phyloP scores from a whole-genome alignment of 2,888 invertebrate species.

The Congeria kusceri region DNA sequence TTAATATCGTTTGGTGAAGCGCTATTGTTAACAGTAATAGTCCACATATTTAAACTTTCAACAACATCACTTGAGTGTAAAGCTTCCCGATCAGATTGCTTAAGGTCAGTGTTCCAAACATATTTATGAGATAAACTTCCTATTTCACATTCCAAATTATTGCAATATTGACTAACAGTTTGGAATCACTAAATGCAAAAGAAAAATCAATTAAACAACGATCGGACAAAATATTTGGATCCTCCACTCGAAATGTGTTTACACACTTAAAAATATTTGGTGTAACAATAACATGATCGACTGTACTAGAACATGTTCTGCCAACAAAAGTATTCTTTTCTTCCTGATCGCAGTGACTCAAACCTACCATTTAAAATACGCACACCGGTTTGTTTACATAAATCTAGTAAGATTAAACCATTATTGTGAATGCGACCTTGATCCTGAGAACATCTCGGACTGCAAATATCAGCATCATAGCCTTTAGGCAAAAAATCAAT shows the following conservation, averaged over 20 bases:
- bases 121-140: too few relatives aligned
- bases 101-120: too few relatives aligned
- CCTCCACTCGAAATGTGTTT: slow-evolving; percentile 11
- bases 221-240: slow-evolving; percentile 29
- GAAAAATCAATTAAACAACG: slow-evolving; percentile 6
- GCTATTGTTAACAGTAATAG: too few relatives aligned
- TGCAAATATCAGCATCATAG: slow-evolving; percentile 1
- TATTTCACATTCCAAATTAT: too few relatives aligned
- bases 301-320: slow-evolving; percentile 14
- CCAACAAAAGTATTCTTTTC: slow-evolving; percentile 19
- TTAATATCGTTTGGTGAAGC: too few relatives aligned
- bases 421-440: slow-evolving; percentile 5
- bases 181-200: slow-evolving; percentile 7
- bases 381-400: slow-evolving; percentile 32
- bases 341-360: slow-evolving; percentile 9
- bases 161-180: too few relatives aligned
- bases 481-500: slow-evolving; percentile 25
- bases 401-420: slow-evolving; percentile 25
- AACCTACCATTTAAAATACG: slow-evolving; percentile 28
- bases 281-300: slow-evolving; percentile 3
- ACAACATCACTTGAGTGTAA: too few relatives aligned
- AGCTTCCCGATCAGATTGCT: too few relatives aligned
- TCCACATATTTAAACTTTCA: too few relatives aligned
- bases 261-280: not conserved
- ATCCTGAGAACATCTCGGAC: slow-evolving; percentile 12